Evolutionary conservation across 2,888 invertebrate species (phyloP).

Genomic region (Hedychridium roseum): DNA sequence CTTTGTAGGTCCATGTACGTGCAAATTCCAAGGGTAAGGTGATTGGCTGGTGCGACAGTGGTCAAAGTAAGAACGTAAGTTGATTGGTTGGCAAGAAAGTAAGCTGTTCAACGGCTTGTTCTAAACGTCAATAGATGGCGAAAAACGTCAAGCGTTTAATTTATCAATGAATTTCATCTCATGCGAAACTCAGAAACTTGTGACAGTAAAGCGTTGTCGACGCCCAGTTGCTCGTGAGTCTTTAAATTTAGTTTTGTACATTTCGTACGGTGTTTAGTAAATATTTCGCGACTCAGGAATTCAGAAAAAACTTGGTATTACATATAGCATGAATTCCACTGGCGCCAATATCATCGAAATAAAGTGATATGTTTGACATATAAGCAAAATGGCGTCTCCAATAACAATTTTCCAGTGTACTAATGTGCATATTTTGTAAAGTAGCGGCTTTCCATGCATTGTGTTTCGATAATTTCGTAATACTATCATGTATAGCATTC

Average conservation of each 20-base stretch:
- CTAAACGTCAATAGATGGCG: not conserved
- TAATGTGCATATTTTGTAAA: too few relatives aligned
- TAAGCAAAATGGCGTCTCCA: slow-evolving; percentile 57
- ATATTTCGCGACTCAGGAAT: not conserved
- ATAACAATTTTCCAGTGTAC: slow-evolving; percentile 46
- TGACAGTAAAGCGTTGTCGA: slow-evolving; percentile 49
- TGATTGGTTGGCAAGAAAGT: too few relatives aligned
- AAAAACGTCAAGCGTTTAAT: not conserved
- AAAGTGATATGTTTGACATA: slow-evolving; percentile 34
- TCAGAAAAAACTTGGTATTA: slow-evolving; percentile 3
- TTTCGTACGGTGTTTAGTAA: slow-evolving; percentile 12
- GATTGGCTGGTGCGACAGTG: not conserved
- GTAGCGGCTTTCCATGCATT: too few relatives aligned
- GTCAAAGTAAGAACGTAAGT: not conserved
- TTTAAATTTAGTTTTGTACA: slow-evolving; percentile 39
- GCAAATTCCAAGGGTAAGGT: not conserved
- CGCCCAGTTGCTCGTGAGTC: slow-evolving; percentile 59
- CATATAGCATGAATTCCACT: slow-evolving; percentile 1
- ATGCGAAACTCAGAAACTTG: slow-evolving; percentile 23
- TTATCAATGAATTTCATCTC: slow-evolving; percentile 8
- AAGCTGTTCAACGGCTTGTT: too few relatives aligned
- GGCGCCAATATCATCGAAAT: slow-evolving; percentile 13
- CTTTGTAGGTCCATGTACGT: not conserved
- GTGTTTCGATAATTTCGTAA: too few relatives aligned
- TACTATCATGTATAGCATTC: too few relatives aligned